These are phyloP conservation scores for Andrena bicolor DNA, from an alignment of 2,888 invertebrate genomes.

Conservation along the genomic window DNA sequence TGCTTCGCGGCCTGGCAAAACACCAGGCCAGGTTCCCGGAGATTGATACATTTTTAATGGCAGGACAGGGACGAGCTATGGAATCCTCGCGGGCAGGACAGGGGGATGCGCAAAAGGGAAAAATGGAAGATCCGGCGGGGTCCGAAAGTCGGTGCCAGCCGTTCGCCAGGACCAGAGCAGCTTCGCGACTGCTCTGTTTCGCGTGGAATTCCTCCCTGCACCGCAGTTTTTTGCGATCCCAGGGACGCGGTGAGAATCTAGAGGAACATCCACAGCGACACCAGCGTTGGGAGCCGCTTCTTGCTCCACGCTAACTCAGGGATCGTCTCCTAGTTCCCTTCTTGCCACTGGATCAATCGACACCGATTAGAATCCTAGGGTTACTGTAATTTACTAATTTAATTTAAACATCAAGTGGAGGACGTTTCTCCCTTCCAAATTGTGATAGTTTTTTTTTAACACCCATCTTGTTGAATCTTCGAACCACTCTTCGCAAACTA, in stretches of 20 bases:
- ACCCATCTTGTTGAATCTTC: too few relatives aligned
- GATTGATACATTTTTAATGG: conserved; percentile 81
- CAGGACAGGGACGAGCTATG: conserved; percentile 42
- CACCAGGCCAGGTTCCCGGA: conserved; percentile 59
- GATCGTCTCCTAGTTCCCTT: conserved; percentile 1
- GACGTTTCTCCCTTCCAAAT: too few relatives aligned
- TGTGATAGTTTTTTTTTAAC: too few relatives aligned
- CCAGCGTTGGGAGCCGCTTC: conserved; percentile 1
- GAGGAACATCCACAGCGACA: not conserved
- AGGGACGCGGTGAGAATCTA: conserved; percentile 32
- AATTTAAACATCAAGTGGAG: too few relatives aligned
- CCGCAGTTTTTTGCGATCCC: conserved; percentile 17
- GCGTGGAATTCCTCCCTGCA: conserved; percentile 29
- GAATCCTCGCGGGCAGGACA: conserved; percentile 52
- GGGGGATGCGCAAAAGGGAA: not conserved
- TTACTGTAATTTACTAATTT: too few relatives aligned
- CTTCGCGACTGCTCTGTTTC: conserved; percentile 16
- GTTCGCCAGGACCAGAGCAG: not conserved
- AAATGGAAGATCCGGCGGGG: not conserved
- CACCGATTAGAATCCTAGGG: too few relatives aligned
- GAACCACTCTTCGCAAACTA: too few relatives aligned
- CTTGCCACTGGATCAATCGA: too few relatives aligned
- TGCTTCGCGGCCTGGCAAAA: conserved; percentile 56
- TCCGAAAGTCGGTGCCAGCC: conserved; percentile 14
- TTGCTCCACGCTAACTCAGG: conserved; percentile 17